Percentiles rank a stretch among this genome's conserved stretches.
These are phyloP conservation scores for Talpa occidentalis DNA, from an alignment of 2,113 vertebrate species.

Conservation along the genomic window DNA sequence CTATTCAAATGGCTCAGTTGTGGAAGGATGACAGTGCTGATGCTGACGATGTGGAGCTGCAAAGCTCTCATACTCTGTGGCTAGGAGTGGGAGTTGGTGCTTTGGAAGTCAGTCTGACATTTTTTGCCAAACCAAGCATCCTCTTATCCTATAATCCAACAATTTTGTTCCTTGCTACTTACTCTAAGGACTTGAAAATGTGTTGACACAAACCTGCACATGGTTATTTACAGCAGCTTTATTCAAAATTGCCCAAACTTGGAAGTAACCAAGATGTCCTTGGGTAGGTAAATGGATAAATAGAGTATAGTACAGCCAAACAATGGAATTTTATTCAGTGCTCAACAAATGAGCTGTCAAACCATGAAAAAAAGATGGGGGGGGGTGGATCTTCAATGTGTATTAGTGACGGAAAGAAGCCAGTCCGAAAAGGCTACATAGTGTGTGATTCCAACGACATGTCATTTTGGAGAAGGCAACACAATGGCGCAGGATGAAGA, in stretches of 20 bases:
- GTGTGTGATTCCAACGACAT: neutral
- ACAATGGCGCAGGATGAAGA: neutral
- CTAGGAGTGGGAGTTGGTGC: neutral
- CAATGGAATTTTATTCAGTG: neutral
- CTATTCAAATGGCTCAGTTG: neutral
- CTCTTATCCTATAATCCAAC: neutral
- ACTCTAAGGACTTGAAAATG: neutral
- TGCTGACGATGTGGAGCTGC: no score
- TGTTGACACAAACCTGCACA: neutral
- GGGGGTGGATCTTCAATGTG: neutral
- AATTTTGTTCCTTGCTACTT: neutral
- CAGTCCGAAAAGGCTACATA: neutral
- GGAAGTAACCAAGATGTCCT: neutral
- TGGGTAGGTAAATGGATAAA: neutral
- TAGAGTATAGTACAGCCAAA: neutral
- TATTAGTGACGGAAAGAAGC: neutral
- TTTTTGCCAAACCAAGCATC: neutral
- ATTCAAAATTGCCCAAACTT: neutral
- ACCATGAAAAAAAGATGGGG: neutral
- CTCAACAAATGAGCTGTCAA: neutral
- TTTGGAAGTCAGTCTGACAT: neutral
- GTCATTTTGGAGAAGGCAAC: neutral
- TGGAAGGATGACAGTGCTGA: neutral
- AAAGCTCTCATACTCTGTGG: neutral
- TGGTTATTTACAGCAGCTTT: neutral